Evolutionary conservation across 23 tunicate genomes (phyloP), one percentile per base, ranked within the genome.

Genomic region (Trididemnum miniatum): DNA sequence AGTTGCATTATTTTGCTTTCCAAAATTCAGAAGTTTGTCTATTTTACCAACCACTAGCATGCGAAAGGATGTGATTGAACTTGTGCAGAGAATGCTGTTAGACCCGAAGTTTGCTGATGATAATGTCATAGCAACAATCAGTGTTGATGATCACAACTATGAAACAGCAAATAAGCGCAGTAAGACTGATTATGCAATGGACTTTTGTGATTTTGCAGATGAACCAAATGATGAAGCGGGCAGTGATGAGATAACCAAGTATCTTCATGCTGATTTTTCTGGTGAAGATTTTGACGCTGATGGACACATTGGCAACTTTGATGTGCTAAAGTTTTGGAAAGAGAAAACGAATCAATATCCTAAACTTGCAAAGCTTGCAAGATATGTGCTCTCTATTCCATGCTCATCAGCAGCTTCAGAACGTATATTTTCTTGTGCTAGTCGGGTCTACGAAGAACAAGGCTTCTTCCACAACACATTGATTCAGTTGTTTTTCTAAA

Each of bases 11-110:
- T 76, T 72, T 76, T 32, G 31, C 20, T 76, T 76, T 49, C 81
- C 81, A 5, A 76, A 76, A 15, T 76, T 76, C 20, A 76, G 50
- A 51, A 76, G 81, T 76, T 30, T 76, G 2, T 76, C 78, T 22
- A 18, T 72, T 35, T 35, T 72, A 1, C 78, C 78, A 2, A 1
- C 30, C 15, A 22, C 51, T 22, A 20, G 27, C n/a, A n/a, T n/a
- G 3, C 23, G 51, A 72, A 51, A 34, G 1, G 78, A 72, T 1
- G 78, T 72, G 51, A 24, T 38, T 34, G n/a, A 36, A 20, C 24
- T 34, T 1, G 78, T 72, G 20, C n/a, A 38, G 25, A 2, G n/a
- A 27, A 35, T 1, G 22, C 27, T 72, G 78, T 26, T 20, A 27
- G 51, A 32, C 1, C 1, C 1, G 50, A 27, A 2, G n/a, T 22